phyloP scores from a whole-genome alignment of 1,140 invertebrate genomes.

The Lepidurus arcticus region DNA sequence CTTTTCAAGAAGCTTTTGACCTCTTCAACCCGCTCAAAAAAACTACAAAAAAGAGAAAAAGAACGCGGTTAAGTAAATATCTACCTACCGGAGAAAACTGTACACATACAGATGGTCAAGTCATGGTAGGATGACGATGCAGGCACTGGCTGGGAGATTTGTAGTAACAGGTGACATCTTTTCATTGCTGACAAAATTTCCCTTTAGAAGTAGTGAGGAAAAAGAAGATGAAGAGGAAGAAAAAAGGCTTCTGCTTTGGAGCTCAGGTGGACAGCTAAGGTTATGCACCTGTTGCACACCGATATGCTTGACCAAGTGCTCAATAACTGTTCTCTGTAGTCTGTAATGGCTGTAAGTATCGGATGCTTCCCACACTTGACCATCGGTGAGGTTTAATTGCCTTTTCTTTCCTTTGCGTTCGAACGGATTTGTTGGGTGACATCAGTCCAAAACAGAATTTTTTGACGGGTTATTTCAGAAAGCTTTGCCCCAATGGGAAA shows the following conservation, averaged over 20 bases:
- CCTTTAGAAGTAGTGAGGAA: not conserved
- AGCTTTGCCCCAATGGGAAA: too few species aligned
- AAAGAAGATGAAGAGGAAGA: not conserved
- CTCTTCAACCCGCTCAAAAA: not conserved
- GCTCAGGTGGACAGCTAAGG: not conserved
- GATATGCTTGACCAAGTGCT: not conserved
- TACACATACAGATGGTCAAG: conserved; percentile 10
- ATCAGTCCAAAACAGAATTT: too few species aligned
- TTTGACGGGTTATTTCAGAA: too few species aligned
- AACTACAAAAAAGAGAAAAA: not conserved
- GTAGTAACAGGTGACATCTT: conserved; percentile 15
- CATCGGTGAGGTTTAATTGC: not conserved
- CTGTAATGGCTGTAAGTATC: too few species aligned
- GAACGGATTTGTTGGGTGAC: too few species aligned
- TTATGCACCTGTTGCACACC: not conserved
- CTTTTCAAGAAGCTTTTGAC: not conserved
- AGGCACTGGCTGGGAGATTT: not conserved
- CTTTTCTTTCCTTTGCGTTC: too few species aligned
- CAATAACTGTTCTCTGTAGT: too few species aligned
- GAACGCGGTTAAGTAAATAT: not conserved
- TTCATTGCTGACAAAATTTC: not conserved
- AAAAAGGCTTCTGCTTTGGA: not conserved
- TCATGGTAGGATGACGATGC: not conserved
- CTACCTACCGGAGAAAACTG: not conserved
- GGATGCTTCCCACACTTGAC: not conserved